Base-by-base conservation (phyloP, 2,888 invertebrate species). In the Leistus spinibarbis region DNA sequence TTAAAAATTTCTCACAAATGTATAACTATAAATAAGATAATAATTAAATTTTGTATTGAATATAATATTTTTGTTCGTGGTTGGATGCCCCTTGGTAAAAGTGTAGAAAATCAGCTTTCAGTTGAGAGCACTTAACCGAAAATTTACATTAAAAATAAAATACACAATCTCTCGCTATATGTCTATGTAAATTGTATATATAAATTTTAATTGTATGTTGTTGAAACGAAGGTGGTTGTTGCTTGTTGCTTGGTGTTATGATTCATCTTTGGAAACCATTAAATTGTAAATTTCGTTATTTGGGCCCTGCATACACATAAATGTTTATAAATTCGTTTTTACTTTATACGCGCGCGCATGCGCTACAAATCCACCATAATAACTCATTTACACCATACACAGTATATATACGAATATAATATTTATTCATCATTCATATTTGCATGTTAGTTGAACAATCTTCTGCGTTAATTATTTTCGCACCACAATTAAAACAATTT, bases 281-380 rank as follows among this genome's bases (percentile, higher is more conserved):
- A 70, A 70, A 70, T 70, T 70, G 70, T 70, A 70, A 70, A 70
- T 70, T 63, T 23, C 62, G 70, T 70, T 70, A 70, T 63, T 63
- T 62, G 27, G 70, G 19, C 9, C 57, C 57, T 13, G 40, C 70
- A 62, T 63, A 23, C 53, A 63, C 62, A 62, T 24, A 70, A 70
- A 70, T 70, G 70, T 70, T 60, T 70, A 63, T 70, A 63, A 70
- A 70, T 70, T 70, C 62, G 63, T 70, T 70, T 70, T 70, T 70
- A 62, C 54, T 10, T n/a, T n/a, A n/a, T n/a, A n/a, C n/a, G n/a
- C n/a, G 10, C 40, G 40, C 7, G 13, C 13, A 40, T 40, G 40
- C 40, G 40, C 40, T 10, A 40, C 40, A 40, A 40, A 40, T 40
- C 40, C 40, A 13, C 1, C 40, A 10, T 40, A 40, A 40, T 40